Conservation (phyloP, 2,888 invertebrate species). For the Stenodema calcarata region DNA sequence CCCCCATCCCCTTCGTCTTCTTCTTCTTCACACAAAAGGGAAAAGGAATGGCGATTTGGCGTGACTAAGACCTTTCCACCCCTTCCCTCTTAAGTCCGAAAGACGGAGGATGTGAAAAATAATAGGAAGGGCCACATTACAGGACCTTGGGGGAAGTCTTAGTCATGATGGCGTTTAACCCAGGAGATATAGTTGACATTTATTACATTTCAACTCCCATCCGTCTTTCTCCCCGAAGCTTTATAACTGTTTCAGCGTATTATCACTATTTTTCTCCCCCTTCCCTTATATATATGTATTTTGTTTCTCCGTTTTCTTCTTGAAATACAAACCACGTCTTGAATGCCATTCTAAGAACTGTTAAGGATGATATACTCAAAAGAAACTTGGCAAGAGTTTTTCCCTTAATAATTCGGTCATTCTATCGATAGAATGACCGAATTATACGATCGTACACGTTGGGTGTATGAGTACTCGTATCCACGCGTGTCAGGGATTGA, state of each 20-base stretch:
- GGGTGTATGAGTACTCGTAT: too few species aligned
- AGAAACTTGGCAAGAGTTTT: neutral
- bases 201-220: constrained; percentile 29
- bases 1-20: too few species aligned
- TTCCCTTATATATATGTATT: neutral
- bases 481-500: too few species aligned
- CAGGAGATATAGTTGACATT: constrained; percentile 42
- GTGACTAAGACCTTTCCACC: constrained; percentile 21
- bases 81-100: neutral
- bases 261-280: neutral
- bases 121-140: neutral
- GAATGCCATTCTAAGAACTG: neutral
- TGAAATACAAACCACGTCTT: neutral
- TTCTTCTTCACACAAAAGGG: neutral
- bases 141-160: constrained; percentile 19
- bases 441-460: too few species aligned
- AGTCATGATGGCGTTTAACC: constrained; percentile 37
- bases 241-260: constrained; percentile 9
- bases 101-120: neutral
- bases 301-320: neutral
- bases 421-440: too few species aligned
- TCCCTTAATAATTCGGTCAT: neutral
- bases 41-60: constrained; percentile 27
- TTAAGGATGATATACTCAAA: neutral
- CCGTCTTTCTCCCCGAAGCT: constrained; percentile 18